Base-by-base conservation (phyloP, 1,140 invertebrate genomes). In the Cephus cinctus region DNA sequence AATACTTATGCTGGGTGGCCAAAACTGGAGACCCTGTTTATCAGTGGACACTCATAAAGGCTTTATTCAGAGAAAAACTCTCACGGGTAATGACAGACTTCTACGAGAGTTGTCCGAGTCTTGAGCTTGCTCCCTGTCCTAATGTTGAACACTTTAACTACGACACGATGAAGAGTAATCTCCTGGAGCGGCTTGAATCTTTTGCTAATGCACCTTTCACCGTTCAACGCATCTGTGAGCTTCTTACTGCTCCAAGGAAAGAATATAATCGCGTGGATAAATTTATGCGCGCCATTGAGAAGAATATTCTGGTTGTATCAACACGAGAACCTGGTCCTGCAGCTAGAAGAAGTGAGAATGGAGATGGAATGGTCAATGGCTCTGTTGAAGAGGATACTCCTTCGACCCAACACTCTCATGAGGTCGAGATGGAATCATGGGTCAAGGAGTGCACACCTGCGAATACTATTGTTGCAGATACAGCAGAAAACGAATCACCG, bases 191-290 rank as follows among this genome's bases (percentile, higher is more conserved):
- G 20, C 71, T 96, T 1, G 92, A 96, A 56, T 84, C 83, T 2
- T 90, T 89, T 73, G 83, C 82, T 22, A 91, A 92, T 43, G 93
- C 94, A 2, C 96, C 96, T 0, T 98, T 98, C 63, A 98, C 96
- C 8, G 88, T 98, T 40, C 96, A 98, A 73, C 81, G 96, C 49
- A 85, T 98, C 32, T 96, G 94, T 75, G 96, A 98, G 74, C 77
- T 98, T 3, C 76, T 98, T 0, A 92, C 89, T 2, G 83, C 86
- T 50, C 95, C 96, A 4, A 81, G 86, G n/a, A 93, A 92, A 68
- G 92, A 98, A 66, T 98, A 98, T 70, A 94, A 90, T 62, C 81
- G 93, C 47, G 90, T 93, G 36, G 96, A 98, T 68, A 98, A 98
- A 74, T 98, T 92, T 68, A 90, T 98, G 86, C 78, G 95, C 41